Evolutionary conservation across 2,797 vertebrate genomes (phyloP).

Genomic region (Danio tinwini): DNA sequence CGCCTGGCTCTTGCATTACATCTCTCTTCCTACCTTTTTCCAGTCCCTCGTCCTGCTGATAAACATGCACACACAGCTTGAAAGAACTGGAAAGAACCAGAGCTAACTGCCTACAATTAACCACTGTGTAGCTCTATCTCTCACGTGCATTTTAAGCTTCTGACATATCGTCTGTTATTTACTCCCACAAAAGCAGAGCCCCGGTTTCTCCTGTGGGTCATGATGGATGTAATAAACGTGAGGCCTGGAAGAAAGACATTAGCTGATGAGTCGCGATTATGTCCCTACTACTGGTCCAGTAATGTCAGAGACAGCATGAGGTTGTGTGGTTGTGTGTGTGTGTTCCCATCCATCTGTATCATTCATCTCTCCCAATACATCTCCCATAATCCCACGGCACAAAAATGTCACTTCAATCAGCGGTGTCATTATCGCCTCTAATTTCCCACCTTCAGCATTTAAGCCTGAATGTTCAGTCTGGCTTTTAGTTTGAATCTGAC

Average conservation of each 20-base stretch:
- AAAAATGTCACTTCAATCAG: conserved; percentile 33
- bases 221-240: conserved; percentile 25
- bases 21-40: conserved; percentile 49
- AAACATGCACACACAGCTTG: conserved; percentile 60
- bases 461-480: conserved; percentile 7
- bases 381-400: conserved; percentile 11
- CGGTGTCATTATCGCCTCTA: conserved; percentile 12
- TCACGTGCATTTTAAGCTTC: conserved; percentile 13
- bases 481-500: conserved; percentile 27
- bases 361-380: not conserved
- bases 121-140: not conserved
- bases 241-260: conserved; percentile 29
- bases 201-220: not conserved
- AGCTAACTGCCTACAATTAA: conserved; percentile 27
- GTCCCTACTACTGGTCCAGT: conserved; percentile 31
- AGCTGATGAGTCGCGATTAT: conserved; percentile 46
- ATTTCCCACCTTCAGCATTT: conserved; percentile 26
- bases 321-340: not conserved
- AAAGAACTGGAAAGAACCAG: conserved; percentile 31
- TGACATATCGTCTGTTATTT: not conserved
- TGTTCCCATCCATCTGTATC: conserved; percentile 39
- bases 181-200: conserved; percentile 11
- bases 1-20: conserved; percentile 8
- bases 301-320: conserved; percentile 46
- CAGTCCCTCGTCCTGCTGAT: conserved; percentile 67